phyloP scores from a whole-genome alignment of 2,888 invertebrate genomes.

The Cataglyphis albicans region DNA sequence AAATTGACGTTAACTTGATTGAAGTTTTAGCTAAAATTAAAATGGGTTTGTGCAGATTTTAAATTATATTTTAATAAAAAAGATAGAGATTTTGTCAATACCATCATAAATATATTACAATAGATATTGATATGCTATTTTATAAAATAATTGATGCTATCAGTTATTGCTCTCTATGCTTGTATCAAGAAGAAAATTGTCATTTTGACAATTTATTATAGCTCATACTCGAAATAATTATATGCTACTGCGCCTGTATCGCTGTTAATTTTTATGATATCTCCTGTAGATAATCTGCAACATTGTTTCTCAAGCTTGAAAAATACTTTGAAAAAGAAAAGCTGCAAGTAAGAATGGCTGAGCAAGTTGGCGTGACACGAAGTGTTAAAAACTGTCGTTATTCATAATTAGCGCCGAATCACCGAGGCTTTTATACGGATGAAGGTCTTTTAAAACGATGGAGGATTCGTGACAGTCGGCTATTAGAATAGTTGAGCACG shows the following conservation, averaged over 20 bases:
- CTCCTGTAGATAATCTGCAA: conserved; percentile 52
- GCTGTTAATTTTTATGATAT: conserved; percentile 53
- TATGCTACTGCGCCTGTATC: not conserved
- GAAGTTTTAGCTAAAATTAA: conserved; percentile 68
- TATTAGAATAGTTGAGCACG: conserved; percentile 74
- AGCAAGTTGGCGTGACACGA: conserved; percentile 73
- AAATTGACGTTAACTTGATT: conserved; percentile 61
- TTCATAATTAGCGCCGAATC: conserved; percentile 81
- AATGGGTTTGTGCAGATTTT: conserved; percentile 56
- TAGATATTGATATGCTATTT: not conserved
- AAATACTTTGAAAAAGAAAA: conserved; percentile 60
- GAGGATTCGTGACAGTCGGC: conserved; percentile 74
- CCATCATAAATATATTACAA: conserved; percentile 9
- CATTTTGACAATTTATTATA: conserved; percentile 32
- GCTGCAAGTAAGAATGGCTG: conserved; percentile 21
- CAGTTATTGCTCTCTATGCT: not conserved
- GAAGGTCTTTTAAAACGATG: conserved; percentile 77
- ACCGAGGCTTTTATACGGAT: conserved; percentile 78
- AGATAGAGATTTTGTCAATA: not conserved
- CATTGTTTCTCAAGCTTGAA: conserved; percentile 56
- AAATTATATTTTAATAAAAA: not conserved
- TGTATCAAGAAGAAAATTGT: conserved; percentile 13
- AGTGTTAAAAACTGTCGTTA: conserved; percentile 80
- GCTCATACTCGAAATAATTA: conserved; percentile 15
- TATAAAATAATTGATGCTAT: not conserved